Evolutionary conservation across 1,140 invertebrate genomes (phyloP).

Genomic region (Papilio polytes): DNA sequence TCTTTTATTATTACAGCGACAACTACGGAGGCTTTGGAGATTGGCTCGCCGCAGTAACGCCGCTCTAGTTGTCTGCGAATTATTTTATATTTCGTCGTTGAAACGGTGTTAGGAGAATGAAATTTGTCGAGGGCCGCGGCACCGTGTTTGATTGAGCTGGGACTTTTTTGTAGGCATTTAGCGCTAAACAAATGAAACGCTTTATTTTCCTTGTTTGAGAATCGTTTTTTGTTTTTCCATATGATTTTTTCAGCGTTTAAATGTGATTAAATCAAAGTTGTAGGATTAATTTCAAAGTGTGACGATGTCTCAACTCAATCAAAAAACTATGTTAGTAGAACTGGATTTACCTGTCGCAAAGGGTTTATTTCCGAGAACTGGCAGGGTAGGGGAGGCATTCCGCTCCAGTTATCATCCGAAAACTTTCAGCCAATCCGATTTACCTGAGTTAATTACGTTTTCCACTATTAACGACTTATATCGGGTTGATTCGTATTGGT

Average conservation of each 20-base stretch:
- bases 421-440: constrained; percentile 75
- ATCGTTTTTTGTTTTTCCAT: background rate
- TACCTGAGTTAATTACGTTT: constrained; percentile 77
- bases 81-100: constrained; percentile 55
- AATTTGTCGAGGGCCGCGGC: constrained; percentile 41
- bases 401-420: constrained; percentile 71
- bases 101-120: constrained; percentile 47
- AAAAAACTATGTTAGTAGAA: background rate
- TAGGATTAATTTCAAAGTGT: too few species aligned
- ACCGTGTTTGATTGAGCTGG: constrained; percentile 39
- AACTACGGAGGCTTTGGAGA: constrained; percentile 57
- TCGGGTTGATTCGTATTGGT: constrained; percentile 47
- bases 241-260: background rate
- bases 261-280: background rate
- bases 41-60: constrained; percentile 46
- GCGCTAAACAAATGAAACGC: constrained; percentile 16
- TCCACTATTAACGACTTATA: constrained; percentile 46
- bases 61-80: constrained; percentile 47
- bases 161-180: constrained; percentile 36
- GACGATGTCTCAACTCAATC: too few species aligned
- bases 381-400: constrained; percentile 37
- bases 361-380: background rate
- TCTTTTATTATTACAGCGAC: constrained; percentile 67
- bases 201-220: constrained; percentile 10
- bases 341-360: background rate